Conservation (phyloP, 2,113 vertebrate genomes). For the Picathartes gymnocephalus region DNA sequence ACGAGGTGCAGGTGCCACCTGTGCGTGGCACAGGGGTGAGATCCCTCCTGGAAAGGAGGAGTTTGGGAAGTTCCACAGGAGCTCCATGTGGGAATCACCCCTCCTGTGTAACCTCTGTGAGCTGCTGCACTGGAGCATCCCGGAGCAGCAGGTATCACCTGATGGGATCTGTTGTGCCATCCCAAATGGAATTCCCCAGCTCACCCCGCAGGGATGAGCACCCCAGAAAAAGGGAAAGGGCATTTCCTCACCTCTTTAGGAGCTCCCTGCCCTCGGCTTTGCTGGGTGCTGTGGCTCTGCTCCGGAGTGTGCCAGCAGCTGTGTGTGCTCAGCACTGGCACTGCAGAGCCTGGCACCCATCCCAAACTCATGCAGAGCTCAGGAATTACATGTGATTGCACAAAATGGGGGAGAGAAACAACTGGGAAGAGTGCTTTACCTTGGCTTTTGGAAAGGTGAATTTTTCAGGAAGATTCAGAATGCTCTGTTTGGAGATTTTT, state of each 20-base stretch:
- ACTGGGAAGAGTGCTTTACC: background rate
- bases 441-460: background rate
- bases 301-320: background rate
- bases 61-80: background rate
- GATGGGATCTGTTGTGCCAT: background rate
- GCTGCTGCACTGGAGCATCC: background rate
- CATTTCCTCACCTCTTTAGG: background rate
- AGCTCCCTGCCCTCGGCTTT: background rate
- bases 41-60: background rate
- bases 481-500: background rate
- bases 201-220: background rate
- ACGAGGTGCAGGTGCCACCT: fast-evolving
- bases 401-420: background rate
- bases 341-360: conserved; percentile 18
- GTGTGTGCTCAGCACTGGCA: background rate
- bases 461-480: background rate
- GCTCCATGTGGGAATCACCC: background rate
- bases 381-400: background rate
- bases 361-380: background rate
- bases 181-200: background rate
- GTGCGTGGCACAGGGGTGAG: background rate
- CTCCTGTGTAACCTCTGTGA: background rate
- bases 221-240: background rate
- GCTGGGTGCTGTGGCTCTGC: background rate
- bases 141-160: background rate